Evolutionary conservation across 2,888 invertebrate species (phyloP).

Genomic region (Pachycephus smyrnensis): DNA sequence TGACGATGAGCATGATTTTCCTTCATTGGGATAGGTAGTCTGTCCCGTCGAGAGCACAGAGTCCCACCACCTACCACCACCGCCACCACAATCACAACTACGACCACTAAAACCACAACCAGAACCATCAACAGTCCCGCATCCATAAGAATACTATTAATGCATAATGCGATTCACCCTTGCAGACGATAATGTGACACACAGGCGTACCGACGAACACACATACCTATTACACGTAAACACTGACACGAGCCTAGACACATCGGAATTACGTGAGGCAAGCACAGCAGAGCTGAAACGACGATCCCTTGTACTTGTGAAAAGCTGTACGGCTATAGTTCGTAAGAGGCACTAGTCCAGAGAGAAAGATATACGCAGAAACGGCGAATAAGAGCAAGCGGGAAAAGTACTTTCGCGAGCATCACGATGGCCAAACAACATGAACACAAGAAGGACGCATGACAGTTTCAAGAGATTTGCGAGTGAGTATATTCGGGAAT

Average conservation of each 20-base stretch:
- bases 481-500: neutral
- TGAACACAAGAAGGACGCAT: neutral
- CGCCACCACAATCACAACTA: constrained; percentile 47
- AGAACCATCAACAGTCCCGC: constrained; percentile 58
- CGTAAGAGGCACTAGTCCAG: constrained; percentile 19
- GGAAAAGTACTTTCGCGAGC: neutral
- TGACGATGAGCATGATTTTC: constrained; percentile 96
- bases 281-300: constrained; percentile 28
- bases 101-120: constrained; percentile 30
- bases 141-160: constrained; percentile 59
- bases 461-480: neutral
- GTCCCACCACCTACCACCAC: constrained; percentile 44
- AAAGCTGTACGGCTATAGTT: constrained; percentile 16
- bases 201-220: constrained; percentile 21
- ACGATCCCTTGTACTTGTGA: constrained; percentile 43
- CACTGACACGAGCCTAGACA: neutral
- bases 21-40: constrained; percentile 82
- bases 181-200: constrained; percentile 42
- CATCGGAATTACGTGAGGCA: neutral
- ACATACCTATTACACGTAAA: neutral
- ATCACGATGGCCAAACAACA: neutral
- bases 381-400: neutral
- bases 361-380: neutral
- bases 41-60: constrained; percentile 34
- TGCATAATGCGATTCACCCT: constrained; percentile 54